Base-by-base conservation (phyloP, 2,888 invertebrate genomes). In the Hyposoter didymator region DNA sequence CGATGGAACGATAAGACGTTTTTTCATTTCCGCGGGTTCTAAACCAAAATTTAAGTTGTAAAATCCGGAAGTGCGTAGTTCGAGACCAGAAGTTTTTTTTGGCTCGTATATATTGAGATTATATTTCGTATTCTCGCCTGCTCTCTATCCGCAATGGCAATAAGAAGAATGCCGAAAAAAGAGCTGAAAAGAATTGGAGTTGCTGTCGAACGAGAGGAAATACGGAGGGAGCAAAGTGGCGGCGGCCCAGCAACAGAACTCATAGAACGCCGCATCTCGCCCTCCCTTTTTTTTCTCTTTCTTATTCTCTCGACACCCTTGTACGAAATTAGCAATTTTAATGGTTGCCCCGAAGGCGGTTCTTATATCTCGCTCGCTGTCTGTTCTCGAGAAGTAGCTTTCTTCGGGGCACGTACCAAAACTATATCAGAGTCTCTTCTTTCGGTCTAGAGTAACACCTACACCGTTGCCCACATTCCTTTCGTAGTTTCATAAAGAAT, bases 271-370 rank as follows among this genome's bases (percentile, higher is more conserved):
- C 17, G 67, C 28, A 32, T 70, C 69, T 78, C 45, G 39, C 52
- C 47, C 62, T 64, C 67, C 45, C n/a, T 55, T 43, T 35, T 43
- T 35, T 49, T 19, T 22, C 22, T 62, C 43, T 39, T 39, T 47
- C 76, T 74, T 52, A 69, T 73, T 78, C 86, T 89, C 87, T 88
- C 89, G 88, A 89, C 89, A 88, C 88, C 88, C 88, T 88, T 86
- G 88, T 88, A 86, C 82, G 78, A 83, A 87, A 91, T 91, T 90
- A 91, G 91, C 91, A 91, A 91, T 91, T 91, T 91, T 90, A 91
- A 91, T 91, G 84, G 83, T 45, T 69, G 78, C 78, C 78, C 81
- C 78, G 67, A 78, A 83, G 80, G 70, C 70, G 62, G 73, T 78
- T 85, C 78, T 81, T 81, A 80, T 78, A 59, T 73, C 75, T 66